Evolutionary conservation across 1,140 invertebrate species (phyloP), one percentile per base, ranked within the genome.

Genomic region (Apolygus lucorum): DNA sequence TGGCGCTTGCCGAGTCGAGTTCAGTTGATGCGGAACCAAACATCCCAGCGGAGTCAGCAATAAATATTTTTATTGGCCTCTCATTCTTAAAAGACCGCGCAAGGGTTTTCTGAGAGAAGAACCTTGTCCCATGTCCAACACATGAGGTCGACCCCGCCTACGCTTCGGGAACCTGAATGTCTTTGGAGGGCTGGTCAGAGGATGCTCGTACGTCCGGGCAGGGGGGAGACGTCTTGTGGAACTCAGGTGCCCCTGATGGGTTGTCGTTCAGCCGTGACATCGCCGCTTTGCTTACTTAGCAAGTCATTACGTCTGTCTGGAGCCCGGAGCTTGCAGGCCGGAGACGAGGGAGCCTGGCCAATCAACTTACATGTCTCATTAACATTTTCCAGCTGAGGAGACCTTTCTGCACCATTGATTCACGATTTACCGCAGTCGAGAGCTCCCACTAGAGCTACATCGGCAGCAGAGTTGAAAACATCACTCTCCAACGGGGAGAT

Each of bases 41-140:
- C 34, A 49, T 49, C n/a, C 17, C 34, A 17, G 34, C 34, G 8
- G 8, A 49, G 34, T 49, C 34, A 17, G 34, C 34, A 49, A 49
- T 49, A 49, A 49, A 49, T 49, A 49, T 49, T 49, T 49, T 49
- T 49, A 49, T 49, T 49, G 34, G 34, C 34, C 34, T 49, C 34
- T 49, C 34, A 49, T 49, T 49, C 34, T 49, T 8, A 49, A 17
- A 17, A 8, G 17, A 17, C 34, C 34, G 34, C 34, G 34, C 8
- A 49, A 17, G 17, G 34, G 8, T 17, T 11, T 11, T 11, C 34
- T 11, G 17, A 11, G 8, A 17, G 34, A 8, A 49, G 34, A 8
- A 17, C 34, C 34, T 11, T 11, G 17, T 11, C 34, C 17, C 34
- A 8, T 17, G 17, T 8, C 34, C 17, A 17, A 11, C 34, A 11